A percentile compares a stretch with the other conserved stretches of the same genome.
These are phyloP conservation scores for Acleris cristana DNA, from an alignment of 2,888 invertebrate species.

Conservation along the genomic window DNA sequence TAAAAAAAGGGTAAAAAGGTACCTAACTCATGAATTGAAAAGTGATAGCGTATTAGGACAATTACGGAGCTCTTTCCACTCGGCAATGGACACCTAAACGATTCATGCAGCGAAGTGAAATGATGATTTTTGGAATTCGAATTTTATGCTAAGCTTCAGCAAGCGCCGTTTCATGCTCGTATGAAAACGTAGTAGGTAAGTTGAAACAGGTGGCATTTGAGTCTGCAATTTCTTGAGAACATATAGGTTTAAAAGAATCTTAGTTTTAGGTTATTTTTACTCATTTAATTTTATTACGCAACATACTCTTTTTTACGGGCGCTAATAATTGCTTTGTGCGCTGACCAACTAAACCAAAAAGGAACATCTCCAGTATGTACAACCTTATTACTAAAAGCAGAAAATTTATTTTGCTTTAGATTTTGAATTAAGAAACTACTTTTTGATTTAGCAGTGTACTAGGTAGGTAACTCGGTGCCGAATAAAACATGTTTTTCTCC, in stretches of 20 bases:
- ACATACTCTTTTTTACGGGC: too few relatives aligned
- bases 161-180: slow-evolving; percentile 10
- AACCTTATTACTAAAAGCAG: too few relatives aligned
- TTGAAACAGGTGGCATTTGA: slow-evolving; percentile 3
- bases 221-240: not conserved
- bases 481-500: too few relatives aligned
- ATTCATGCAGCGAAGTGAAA: slow-evolving; percentile 36
- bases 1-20: too few relatives aligned
- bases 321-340: too few relatives aligned
- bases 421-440: too few relatives aligned
- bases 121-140: slow-evolving; percentile 34
- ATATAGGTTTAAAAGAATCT: not conserved
- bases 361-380: too few relatives aligned
- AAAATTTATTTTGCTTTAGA: too few relatives aligned
- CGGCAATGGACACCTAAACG: slow-evolving; percentile 35
- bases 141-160: slow-evolving; percentile 27
- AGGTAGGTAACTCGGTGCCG: too few relatives aligned
- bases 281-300: too few relatives aligned
- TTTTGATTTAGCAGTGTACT: too few relatives aligned
- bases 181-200: not conserved
- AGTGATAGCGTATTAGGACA: slow-evolving; percentile 21
- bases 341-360: too few relatives aligned
- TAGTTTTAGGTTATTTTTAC: not conserved
- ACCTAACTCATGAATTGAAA: not conserved
- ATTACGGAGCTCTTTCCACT: slow-evolving; percentile 27